Conservation (phyloP, 2,797 vertebrate species). For the Thripadectes ignobilis region DNA sequence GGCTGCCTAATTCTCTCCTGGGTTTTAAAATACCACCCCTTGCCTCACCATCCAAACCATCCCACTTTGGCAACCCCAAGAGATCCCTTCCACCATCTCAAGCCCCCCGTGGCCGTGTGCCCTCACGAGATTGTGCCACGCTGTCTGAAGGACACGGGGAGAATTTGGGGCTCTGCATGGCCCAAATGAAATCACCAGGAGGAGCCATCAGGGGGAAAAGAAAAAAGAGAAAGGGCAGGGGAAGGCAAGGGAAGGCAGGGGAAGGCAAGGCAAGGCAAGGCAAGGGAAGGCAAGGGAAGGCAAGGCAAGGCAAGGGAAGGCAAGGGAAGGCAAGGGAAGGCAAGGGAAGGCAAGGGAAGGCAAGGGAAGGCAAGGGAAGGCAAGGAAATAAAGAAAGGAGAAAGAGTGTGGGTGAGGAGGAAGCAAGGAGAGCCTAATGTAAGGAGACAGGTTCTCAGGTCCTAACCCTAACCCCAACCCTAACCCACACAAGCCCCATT, state of each 20-base stretch:
- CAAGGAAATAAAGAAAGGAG: background rate
- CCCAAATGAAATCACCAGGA: background rate
- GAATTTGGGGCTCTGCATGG: background rate
- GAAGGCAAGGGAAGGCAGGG: background rate
- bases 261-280: background rate
- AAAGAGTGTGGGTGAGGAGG: background rate
- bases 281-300: background rate
- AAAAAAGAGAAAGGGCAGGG: background rate
- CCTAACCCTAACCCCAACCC: no score
- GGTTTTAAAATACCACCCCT: background rate
- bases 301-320: background rate
- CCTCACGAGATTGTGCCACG: no score
- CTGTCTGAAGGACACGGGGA: background rate
- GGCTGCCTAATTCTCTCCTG: background rate
- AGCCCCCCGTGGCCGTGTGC: no score
- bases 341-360: background rate
- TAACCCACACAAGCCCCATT: background rate
- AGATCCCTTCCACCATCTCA: no score
- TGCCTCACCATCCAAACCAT: background rate
- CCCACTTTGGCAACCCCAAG: background rate
- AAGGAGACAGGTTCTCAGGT: conserved; percentile 57
- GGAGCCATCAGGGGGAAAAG: background rate
- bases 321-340: background rate
- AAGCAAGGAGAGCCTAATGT: conserved; percentile 20
- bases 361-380: background rate